These are phyloP conservation scores for Troglohyphantes excavatus DNA, from an alignment of 2,888 invertebrate species.

Conservation along the genomic window DNA sequence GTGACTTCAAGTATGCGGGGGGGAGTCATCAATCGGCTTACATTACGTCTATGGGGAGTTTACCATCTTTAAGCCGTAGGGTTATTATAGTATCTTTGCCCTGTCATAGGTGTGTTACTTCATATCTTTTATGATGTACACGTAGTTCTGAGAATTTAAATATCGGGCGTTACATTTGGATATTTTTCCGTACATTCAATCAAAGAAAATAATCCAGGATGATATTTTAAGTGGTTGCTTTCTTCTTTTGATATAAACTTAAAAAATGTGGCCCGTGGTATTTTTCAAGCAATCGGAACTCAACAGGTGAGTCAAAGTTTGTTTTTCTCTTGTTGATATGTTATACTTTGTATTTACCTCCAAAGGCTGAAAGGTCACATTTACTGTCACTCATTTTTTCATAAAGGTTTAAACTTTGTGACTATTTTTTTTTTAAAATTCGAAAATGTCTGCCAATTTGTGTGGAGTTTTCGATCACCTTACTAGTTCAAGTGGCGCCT, in stretches of 20 bases:
- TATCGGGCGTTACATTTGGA: slow-evolving; percentile 54
- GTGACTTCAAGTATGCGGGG: too few relatives aligned
- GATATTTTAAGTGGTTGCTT: neutral
- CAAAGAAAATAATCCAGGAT: neutral
- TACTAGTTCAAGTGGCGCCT: too few relatives aligned
- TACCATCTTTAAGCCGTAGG: too few relatives aligned
- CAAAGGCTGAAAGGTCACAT: neutral
- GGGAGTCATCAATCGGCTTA: too few relatives aligned
- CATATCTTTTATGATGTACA: slow-evolving; percentile 62
- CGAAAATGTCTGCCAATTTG: too few relatives aligned
- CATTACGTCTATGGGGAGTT: too few relatives aligned
- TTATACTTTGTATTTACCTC: neutral
- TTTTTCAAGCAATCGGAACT: slow-evolving; percentile 18
- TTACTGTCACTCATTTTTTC: neutral
- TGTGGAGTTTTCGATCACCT: too few relatives aligned
- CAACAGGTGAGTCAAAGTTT: slow-evolving; percentile 77
- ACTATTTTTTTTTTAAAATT: too few relatives aligned
- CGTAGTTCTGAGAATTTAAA: slow-evolving; percentile 69
- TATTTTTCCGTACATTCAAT: neutral
- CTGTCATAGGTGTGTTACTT: slow-evolving; percentile 59
- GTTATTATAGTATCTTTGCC: too few relatives aligned
- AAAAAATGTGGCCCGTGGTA: slow-evolving; percentile 42
- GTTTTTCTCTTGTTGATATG: neutral
- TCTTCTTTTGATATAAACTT: neutral
- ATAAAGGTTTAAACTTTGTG: neutral